Conservation (phyloP, 92 coral and sea anemone species). For the Diadumene lineata region DNA sequence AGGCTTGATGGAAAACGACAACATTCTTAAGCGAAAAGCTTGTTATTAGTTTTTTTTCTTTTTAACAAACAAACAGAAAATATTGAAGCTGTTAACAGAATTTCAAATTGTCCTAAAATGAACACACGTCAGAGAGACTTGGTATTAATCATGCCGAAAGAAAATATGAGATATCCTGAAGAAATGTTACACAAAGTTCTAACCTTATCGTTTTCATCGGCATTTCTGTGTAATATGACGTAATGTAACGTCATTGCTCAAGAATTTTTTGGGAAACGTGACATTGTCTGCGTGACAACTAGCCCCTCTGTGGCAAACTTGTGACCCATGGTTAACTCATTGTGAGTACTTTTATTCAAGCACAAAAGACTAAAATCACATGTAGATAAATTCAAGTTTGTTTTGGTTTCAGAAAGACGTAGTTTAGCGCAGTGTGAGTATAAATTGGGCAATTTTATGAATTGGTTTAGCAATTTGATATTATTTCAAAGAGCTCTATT, state of each 20-base stretch:
- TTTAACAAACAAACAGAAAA: no score
- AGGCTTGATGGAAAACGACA: no score
- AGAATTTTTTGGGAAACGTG: not conserved
- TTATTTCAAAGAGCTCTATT: no score
- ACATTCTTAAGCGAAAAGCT: no score
- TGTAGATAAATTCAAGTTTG: not conserved
- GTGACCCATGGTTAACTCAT: not conserved
- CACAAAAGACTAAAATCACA: not conserved
- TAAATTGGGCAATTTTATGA: no score
- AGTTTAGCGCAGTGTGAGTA: not conserved
- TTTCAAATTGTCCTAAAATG: no score
- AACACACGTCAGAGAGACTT: no score
- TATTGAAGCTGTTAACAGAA: no score
- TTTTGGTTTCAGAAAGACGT: not conserved
- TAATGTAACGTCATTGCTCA: not conserved
- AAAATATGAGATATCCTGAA: not conserved
- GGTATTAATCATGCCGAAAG: no score
- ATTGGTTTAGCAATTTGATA: no score
- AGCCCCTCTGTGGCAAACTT: not conserved
- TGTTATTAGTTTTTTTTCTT: no score
- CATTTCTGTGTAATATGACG: not conserved
- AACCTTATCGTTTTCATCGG: not conserved
- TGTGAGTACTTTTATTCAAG: not conserved
- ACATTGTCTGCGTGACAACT: no score
- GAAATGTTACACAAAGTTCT: not conserved